Percentiles rank a stretch among this genome's conserved stretches.
These are phyloP conservation scores for Dissostichus mawsoni DNA, from an alignment of 2,113 vertebrate species.

Conservation along the genomic window DNA sequence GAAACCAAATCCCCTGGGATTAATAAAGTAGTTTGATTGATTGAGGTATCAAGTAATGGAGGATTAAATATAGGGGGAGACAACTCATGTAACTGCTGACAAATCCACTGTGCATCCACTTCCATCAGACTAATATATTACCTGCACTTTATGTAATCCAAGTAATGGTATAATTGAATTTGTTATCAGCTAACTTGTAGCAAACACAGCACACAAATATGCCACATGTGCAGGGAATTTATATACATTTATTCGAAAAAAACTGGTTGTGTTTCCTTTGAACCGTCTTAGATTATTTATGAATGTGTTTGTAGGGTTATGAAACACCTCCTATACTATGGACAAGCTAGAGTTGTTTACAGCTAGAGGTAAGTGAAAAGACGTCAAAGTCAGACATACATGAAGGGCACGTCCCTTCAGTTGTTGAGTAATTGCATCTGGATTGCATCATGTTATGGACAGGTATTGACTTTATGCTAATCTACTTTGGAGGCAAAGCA, in stretches of 20 bases:
- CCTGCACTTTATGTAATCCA: not conserved
- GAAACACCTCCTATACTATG: not conserved
- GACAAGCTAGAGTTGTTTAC: not conserved
- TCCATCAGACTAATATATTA: not conserved
- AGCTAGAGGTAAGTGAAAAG: not conserved
- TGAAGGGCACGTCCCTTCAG: not conserved
- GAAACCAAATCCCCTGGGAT: no score
- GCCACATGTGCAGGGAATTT: no score
- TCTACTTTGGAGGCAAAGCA: conserved; percentile 11
- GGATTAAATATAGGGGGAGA: conserved; percentile 4
- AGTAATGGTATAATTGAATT: not conserved
- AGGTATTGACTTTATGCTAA: conserved; percentile 7
- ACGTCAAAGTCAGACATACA: conserved; percentile 14
- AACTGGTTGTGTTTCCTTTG: not conserved
- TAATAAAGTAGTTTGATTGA: no score
- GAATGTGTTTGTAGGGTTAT: not conserved
- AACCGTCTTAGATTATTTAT: not conserved
- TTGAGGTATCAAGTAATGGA: conserved; percentile 3
- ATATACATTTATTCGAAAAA: not conserved
- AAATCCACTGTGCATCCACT: not conserved
- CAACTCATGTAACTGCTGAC: not conserved
- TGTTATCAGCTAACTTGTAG: not conserved
- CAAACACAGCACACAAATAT: not conserved
- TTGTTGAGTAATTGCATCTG: conserved; percentile 21
- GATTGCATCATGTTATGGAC: conserved; percentile 10